Conservation (phyloP, 1,140 invertebrate genomes). For the Coelopa frigida region DNA sequence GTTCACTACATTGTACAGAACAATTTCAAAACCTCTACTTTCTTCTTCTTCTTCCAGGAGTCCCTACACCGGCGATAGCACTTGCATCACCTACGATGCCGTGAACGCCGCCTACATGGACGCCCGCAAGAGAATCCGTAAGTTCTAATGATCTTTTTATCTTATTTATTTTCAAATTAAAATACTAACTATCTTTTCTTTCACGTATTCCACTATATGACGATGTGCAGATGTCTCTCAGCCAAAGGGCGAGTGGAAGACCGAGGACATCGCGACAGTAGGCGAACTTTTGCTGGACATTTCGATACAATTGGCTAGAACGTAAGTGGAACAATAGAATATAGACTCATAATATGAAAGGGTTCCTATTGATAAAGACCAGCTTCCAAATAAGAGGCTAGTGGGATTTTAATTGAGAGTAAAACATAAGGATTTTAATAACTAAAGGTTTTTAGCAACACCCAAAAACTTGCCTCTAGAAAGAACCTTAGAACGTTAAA, state of each 20-base stretch:
- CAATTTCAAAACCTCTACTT: constrained; percentile 2
- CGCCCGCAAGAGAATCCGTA: constrained; percentile 76
- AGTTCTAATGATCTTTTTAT: constrained; percentile 42
- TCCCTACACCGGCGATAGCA: constrained; percentile 56
- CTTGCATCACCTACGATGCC: constrained; percentile 86
- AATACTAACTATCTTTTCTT: neutral
- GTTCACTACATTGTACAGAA: constrained; percentile 2
- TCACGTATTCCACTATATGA: neutral
- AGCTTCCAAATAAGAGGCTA: too few species aligned
- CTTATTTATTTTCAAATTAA: neutral
- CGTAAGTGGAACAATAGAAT: constrained; percentile 54
- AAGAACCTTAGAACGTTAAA: too few species aligned
- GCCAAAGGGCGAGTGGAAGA: constrained; percentile 67
- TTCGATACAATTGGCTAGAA: constrained; percentile 73
- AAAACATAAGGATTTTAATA: too few species aligned
- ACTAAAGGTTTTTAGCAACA: too few species aligned
- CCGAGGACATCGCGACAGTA: constrained; percentile 73
- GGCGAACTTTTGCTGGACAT: constrained; percentile 80
- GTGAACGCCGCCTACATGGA: constrained; percentile 83
- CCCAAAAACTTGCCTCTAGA: too few species aligned
- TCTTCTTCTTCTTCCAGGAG: constrained; percentile 23
- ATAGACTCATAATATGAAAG: too few species aligned
- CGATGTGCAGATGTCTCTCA: constrained; percentile 58
- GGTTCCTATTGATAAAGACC: too few species aligned
- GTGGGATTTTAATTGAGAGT: too few species aligned